Conservation (phyloP, 2,797 vertebrate genomes). For the Macroramphosus scolopax region DNA sequence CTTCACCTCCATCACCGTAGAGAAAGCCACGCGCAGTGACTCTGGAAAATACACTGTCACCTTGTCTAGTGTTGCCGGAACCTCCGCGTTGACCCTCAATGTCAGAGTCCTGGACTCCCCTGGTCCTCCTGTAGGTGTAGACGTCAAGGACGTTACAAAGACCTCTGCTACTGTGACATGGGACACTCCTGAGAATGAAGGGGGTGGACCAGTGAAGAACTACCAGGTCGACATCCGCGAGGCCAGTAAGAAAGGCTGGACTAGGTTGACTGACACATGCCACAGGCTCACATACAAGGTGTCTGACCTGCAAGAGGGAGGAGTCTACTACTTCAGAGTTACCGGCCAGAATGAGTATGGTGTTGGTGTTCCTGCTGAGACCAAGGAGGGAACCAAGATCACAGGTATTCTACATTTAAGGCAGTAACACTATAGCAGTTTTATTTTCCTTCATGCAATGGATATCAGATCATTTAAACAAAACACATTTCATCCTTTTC, state of each 20-base stretch:
- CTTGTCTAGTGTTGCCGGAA: conserved; percentile 88
- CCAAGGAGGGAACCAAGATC: conserved; percentile 94
- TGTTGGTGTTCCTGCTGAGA: conserved; percentile 86
- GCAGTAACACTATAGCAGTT: neutral
- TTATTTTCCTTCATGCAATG: neutral
- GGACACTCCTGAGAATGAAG: conserved; percentile 97
- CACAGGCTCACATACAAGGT: conserved; percentile 93
- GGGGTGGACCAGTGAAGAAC: conserved; percentile 95
- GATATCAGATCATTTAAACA: neutral
- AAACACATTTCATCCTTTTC: conserved; percentile 27
- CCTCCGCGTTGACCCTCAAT: conserved; percentile 85
- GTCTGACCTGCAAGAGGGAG: conserved; percentile 88
- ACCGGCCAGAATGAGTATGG: conserved; percentile 96
- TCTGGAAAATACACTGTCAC: conserved; percentile 96
- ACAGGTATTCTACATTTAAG: conserved; percentile 83
- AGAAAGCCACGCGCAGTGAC: conserved; percentile 93
- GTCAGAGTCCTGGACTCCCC: conserved; percentile 97
- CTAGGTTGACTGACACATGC: conserved; percentile 89
- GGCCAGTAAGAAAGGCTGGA: conserved; percentile 97
- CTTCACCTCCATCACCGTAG: conserved; percentile 89
- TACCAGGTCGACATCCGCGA: conserved; percentile 95
- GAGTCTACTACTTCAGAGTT: conserved; percentile 93
- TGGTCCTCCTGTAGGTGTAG: conserved; percentile 84
- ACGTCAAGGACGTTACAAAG: conserved; percentile 89
- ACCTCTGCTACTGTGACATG: conserved; percentile 89